These are phyloP conservation scores for Anadara kagoshimensis DNA, from an alignment of 1,140 invertebrate species.

Conservation along the genomic window DNA sequence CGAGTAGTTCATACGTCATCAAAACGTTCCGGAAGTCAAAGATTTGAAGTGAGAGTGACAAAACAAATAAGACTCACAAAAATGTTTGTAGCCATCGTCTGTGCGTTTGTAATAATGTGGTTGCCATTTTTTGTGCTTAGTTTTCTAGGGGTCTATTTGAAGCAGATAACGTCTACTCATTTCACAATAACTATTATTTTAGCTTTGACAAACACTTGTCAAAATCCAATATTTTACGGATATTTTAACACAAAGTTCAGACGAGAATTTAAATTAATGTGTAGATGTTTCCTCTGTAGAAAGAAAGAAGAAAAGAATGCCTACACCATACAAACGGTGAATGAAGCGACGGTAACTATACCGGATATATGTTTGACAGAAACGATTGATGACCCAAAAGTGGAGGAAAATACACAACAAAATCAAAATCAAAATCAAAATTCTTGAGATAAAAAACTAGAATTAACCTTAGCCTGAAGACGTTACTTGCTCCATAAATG, in stretches of 20 bases:
- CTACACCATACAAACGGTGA: no score
- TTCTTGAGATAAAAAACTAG: no score
- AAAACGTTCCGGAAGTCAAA: constrained; percentile 7
- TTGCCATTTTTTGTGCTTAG: constrained; percentile 54
- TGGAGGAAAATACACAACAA: no score
- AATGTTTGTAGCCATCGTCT: constrained; percentile 53
- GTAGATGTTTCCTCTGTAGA: constrained; percentile 18
- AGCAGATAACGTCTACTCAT: constrained; percentile 51
- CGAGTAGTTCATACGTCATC: constrained; percentile 36
- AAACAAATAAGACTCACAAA: constrained; percentile 50
- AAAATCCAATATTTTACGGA: constrained; percentile 56
- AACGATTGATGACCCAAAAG: no score
- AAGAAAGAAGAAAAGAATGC: no score
- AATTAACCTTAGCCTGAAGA: no score
- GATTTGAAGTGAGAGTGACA: constrained; percentile 20
- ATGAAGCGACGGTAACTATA: no score
- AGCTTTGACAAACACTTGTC: constrained; percentile 48
- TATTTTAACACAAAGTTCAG: constrained; percentile 53
- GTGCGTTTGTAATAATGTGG: constrained; percentile 54
- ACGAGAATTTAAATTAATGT: constrained; percentile 48
- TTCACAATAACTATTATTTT: constrained; percentile 55
- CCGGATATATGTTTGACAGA: no score
- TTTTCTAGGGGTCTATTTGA: constrained; percentile 49
- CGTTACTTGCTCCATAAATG: no score
- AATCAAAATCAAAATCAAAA: no score